Evolutionary conservation across 2,888 invertebrate species (phyloP), one percentile per base, ranked within the genome.

Genomic region (Phyto melanocephala): DNA sequence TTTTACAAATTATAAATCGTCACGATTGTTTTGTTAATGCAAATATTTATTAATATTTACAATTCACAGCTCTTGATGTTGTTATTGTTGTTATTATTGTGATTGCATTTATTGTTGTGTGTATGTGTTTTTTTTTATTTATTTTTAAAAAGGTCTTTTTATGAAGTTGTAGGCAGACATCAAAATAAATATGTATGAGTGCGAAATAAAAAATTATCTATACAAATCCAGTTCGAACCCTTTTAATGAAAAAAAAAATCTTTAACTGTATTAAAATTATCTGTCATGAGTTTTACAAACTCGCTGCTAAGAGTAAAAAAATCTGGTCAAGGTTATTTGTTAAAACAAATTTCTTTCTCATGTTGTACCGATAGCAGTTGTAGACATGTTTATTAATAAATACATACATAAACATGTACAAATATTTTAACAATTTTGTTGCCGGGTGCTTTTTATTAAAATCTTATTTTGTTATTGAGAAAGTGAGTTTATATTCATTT

Each of bases 281-380:
- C 37, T 50, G 70, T 47, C 47, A 68, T 54, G 47, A 35, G 15
- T 42, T 28, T 22, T 52, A n/a, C 6, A 5, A 28, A 28, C 3
- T 28, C 28, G 6, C 15, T 35, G 58, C 20, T 56, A 35, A 35
- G 35, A 56, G 45, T 75, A 65, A 24, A 42, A 63, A 65, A 65
- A 76, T 60, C 68, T 67, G 76, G 76, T 76, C 76, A 76, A 76
- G 76, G 76, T 40, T 68, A 40, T 47, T 37, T 40, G 28, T 4
- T 20, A 5, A 37, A 40, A 47, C 35, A 15, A 50, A 24, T 11
- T 5, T 45, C 17, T 15, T 37, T 52, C 52, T 63, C 33, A 28
- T 63, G 28, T 42, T 37, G 6, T 24, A 62, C 8, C 52, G 22
- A 11, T 7, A 37, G 35, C 58, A 58, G 50, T 54, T 54, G 50